These are phyloP conservation scores for Tetragonula clypearis DNA, from an alignment of 1,140 invertebrate species.

Conservation along the genomic window DNA sequence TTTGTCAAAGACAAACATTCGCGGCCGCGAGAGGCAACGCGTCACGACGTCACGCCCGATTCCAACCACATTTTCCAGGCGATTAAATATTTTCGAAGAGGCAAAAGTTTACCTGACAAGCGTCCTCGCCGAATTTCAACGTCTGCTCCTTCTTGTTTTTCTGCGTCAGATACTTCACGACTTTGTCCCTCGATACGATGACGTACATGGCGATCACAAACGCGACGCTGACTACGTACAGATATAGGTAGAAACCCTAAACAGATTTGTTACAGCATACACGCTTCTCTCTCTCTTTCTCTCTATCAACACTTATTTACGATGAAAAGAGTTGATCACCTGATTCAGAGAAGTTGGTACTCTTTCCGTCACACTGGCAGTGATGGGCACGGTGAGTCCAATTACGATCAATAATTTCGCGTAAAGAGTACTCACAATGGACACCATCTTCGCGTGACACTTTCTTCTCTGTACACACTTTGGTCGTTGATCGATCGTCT, in stretches of 20 bases:
- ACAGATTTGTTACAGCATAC: constrained; percentile 61
- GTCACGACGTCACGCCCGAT: background rate
- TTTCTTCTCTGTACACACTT: constrained; percentile 59
- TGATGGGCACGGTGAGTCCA: constrained; percentile 87
- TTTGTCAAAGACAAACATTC: constrained; percentile 19
- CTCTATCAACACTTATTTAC: background rate
- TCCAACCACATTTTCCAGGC: background rate
- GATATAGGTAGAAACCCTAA: constrained; percentile 92
- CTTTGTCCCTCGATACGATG: constrained; percentile 86
- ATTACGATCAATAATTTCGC: constrained; percentile 90
- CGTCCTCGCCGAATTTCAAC: constrained; percentile 33
- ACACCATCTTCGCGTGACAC: constrained; percentile 74
- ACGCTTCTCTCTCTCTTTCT: background rate
- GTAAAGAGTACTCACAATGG: constrained; percentile 88
- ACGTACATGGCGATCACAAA: constrained; percentile 93
- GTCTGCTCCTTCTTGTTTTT: constrained; percentile 68
- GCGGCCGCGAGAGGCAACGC: background rate
- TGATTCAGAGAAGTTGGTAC: constrained; percentile 86
- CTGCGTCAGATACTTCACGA: constrained; percentile 76
- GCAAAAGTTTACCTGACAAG: constrained; percentile 34
- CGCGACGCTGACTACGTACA: constrained; percentile 89
- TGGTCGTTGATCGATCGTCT: background rate
- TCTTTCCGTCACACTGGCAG: constrained; percentile 86
- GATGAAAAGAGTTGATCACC: constrained; percentile 61
- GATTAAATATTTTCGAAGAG: constrained; percentile 27